Evolutionary conservation across 2,797 vertebrate genomes (phyloP), one percentile per base, ranked within the genome.

Genomic region (Clamator glandarius): DNA sequence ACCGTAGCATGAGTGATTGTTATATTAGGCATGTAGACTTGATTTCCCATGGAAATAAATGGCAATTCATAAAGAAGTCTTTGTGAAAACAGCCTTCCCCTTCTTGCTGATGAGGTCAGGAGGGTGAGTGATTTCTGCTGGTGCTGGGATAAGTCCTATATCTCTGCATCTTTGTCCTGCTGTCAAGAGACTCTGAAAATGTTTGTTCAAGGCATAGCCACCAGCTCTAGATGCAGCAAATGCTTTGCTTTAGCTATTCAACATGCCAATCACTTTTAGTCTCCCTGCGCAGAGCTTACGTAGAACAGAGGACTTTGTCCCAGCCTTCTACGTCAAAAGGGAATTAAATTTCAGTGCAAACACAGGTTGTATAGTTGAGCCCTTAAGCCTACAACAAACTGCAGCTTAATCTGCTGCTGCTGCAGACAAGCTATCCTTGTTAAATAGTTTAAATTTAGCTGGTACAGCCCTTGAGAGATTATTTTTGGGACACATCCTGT

Each of bases 321-420:
- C 36, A 89, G 41, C 16, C 31, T 63, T 87, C 84, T 93, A 57
- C 11, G 24, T 91, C 84, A 93, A 82, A 90, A 68, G 15, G 46
- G 80, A 94, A 94, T 95, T 96, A 95, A 92, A 95, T 87, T 88
- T 84, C 90, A 82, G 0, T 86, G 52, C 58, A 91, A 95, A 92
- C 81, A 90, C 36, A 57, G 61, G 70, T 64, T 89, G 26, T 41
- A 64, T 44, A 33, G 70, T 64, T 93, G 52, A 90, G 68, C 52
- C 29, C 41, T 87, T 94, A 87, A 92, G 70, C 70, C 42, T 84
- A 42, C 55, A 51, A 79, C 35, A 95, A 90, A 79, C 35, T n/a
- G 23, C 15, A 54, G 29, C 42, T 94, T 88, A 93, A 87, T 87
- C 70, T 90, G 25, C 31, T 92, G 25, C 33, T 77, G 33, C 67